Conservation (phyloP, 64 coral and sea anemone genomes). For the Trachythela sp. region DNA sequence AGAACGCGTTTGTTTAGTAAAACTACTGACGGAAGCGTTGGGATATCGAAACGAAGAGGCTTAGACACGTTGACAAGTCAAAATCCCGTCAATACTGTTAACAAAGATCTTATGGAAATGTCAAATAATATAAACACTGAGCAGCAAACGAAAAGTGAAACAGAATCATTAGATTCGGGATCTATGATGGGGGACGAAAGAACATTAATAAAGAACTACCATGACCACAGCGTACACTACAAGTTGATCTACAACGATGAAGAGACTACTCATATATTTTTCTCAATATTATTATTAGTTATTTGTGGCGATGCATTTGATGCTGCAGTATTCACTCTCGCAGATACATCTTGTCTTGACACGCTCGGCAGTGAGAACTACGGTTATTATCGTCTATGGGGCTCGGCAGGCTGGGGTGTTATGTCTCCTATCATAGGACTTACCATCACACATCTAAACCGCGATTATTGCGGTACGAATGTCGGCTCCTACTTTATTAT, state of each 20-base stretch:
- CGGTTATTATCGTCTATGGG: conserved; percentile 11
- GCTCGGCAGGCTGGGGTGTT: neutral
- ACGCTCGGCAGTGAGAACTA: neutral
- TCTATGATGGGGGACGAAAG: neutral
- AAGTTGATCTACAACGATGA: neutral
- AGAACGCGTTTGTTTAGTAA: too few relatives aligned
- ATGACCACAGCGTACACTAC: neutral
- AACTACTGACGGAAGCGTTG: neutral
- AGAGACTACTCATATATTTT: neutral
- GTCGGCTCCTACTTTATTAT: neutral
- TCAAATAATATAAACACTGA: neutral
- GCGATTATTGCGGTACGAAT: neutral
- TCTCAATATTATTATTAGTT: neutral
- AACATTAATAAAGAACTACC: neutral
- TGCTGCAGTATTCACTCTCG: neutral
- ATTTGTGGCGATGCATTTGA: conserved; percentile 8
- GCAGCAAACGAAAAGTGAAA: neutral
- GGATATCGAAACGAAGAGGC: neutral
- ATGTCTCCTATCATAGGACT: conserved; percentile 12
- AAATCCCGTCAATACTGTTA: neutral
- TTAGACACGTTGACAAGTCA: neutral
- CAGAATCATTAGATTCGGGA: neutral
- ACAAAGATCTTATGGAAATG: neutral
- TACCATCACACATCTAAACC: neutral
- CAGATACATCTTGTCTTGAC: conserved; percentile 18